phyloP scores from a whole-genome alignment of 1,140 invertebrate genomes.

The Pogonomyrmex barbatus region DNA sequence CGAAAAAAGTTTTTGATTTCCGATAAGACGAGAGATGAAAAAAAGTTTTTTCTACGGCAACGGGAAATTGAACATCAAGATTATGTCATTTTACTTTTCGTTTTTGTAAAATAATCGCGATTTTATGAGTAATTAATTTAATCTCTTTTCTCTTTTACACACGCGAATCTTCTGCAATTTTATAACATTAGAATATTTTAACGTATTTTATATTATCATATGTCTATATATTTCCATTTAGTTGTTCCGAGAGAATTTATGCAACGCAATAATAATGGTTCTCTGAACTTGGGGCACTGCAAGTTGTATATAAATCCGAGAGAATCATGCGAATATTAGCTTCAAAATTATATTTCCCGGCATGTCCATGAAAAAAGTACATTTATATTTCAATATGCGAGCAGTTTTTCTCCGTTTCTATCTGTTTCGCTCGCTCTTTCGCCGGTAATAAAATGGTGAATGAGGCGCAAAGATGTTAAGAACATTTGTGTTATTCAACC shows the following conservation, averaged over 20 bases:
- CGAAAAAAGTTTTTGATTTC: background rate
- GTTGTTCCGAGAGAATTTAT: background rate
- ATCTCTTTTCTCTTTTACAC: background rate
- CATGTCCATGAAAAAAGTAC: constrained; percentile 8
- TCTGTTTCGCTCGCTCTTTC: constrained; percentile 13
- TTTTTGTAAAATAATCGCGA: background rate
- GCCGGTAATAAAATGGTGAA: constrained; percentile 19
- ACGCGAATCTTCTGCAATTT: background rate
- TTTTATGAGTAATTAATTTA: background rate
- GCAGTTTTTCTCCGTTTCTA: constrained; percentile 37
- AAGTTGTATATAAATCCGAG: background rate
- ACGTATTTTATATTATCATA: background rate
- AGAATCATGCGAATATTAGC: background rate
- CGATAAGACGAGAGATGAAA: constrained; percentile 21
- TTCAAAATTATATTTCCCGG: constrained; percentile 17
- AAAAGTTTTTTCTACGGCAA: background rate
- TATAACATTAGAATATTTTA: background rate
- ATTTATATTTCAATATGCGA: constrained; percentile 54
- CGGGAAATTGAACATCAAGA: background rate
- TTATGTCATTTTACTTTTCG: background rate
- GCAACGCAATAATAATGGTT: constrained; percentile 17
- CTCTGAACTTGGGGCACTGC: constrained; percentile 1
- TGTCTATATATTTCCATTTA: background rate
- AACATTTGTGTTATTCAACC: constrained; percentile 36
- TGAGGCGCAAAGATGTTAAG: background rate